Conservation (phyloP, 2,113 vertebrate species). For the Ascaphus truei region DNA sequence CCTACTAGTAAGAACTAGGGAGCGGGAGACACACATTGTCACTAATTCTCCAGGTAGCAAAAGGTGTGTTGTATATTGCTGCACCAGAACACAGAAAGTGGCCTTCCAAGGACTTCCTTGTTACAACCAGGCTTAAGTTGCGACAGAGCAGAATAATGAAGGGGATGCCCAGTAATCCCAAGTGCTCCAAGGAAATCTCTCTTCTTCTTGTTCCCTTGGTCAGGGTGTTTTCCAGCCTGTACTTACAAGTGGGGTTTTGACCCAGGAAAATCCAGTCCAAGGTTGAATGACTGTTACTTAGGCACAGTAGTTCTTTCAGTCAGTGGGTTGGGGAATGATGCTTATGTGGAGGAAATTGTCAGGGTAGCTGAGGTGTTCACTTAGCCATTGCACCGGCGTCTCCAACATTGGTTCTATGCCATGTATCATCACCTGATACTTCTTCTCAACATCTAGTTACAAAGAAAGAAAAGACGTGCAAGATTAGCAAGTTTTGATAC, state of each 20-base stretch:
- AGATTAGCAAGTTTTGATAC: neutral
- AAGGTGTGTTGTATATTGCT: conserved; percentile 45
- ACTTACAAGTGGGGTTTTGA: conserved; percentile 47
- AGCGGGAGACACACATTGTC: conserved; percentile 60
- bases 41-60: conserved; percentile 50
- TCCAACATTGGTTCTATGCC: conserved; percentile 96
- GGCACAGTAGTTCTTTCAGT: conserved; percentile 64
- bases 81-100: conserved; percentile 59
- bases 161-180: neutral
- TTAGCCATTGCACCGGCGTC: conserved; percentile 95
- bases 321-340: conserved; percentile 76
- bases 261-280: conserved; percentile 50
- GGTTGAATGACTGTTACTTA: conserved; percentile 33
- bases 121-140: conserved; percentile 58
- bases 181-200: neutral
- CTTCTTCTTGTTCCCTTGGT: conserved; percentile 10
- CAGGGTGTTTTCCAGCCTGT: conserved; percentile 24
- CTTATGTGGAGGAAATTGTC: conserved; percentile 98
- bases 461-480: conserved; percentile 4
- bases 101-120: conserved; percentile 59
- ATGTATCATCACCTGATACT: conserved; percentile 91
- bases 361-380: conserved; percentile 95
- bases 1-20: conserved; percentile 68
- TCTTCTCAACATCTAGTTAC: conserved; percentile 82
- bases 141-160: conserved; percentile 33